Base-by-base conservation (phyloP, 2,797 vertebrate species). In the Coregonus suidteri region DNA sequence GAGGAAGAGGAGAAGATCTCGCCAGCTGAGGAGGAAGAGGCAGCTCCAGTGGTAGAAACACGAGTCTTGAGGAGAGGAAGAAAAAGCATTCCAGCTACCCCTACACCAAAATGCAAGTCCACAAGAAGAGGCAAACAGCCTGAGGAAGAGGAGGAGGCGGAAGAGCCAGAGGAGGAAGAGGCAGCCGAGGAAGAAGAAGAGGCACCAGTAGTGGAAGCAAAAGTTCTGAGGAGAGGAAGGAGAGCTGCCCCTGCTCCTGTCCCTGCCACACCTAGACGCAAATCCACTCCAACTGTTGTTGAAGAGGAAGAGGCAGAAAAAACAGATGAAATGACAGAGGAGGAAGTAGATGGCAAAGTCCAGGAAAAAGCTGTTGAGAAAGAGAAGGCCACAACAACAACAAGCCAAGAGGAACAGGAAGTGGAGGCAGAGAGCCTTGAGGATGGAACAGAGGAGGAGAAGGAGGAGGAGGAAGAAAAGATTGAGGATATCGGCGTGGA, bases 141-240 rank as follows among this genome's bases (percentile, higher is more conserved):
- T n/a, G 74, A 52, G 18, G n/a, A 34, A 30, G 47, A 34, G 51
- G 25, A 73, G 18, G 16, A 81, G 20, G 71, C 73, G 70, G 73
- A 35, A 18, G 69, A 54, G 3, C 34, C 70, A 37, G 35, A 74
- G 14, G 3, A 20, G 75, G 0, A 65, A 67, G 54, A 81, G 5
- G 68, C 74, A n/a, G 72, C 54, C n/a, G 75, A 76, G 37, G 62
- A 67, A 62, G 75, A 82, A 71, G 75, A 82, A 71, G 75, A 85
- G n/a, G 18, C 47, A 47, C 41, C 30, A 59, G 13, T 37, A 54
- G 71, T 65, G 16, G 35, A 16, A 67, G 80, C 52, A 53, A 74
- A 37, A 70, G 37, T 71, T 31, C 65, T 41, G 54, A 68, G 75
- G 74, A 71, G 62, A n/a, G 59, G 47, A 77, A 74, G 20, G 35